These are phyloP conservation scores for Bombus cullumanus DNA, from an alignment of 1,140 invertebrate genomes.

Conservation along the genomic window DNA sequence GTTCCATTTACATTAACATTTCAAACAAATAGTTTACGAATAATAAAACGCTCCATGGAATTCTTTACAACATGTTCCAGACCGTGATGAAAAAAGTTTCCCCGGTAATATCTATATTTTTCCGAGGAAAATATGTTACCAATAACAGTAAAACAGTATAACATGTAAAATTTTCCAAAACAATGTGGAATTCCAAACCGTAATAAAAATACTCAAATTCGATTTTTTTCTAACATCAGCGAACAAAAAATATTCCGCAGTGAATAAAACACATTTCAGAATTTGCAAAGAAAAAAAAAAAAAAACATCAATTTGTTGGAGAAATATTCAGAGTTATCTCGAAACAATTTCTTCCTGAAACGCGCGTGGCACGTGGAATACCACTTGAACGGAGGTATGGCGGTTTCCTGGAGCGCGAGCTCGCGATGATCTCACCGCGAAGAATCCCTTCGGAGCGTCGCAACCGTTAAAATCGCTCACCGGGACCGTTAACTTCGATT, in stretches of 20 bases:
- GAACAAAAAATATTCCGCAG: too few relatives aligned
- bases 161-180: neutral
- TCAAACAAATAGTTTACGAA: neutral
- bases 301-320: too few relatives aligned
- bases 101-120: neutral
- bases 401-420: conserved; percentile 41
- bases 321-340: neutral
- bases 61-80: neutral
- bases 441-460: conserved; percentile 6
- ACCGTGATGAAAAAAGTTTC: neutral
- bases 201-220: neutral
- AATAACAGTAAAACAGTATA: neutral
- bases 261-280: neutral
- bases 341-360: neutral
- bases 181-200: neutral
- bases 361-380: conserved; percentile 64
- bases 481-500: conserved; percentile 41
- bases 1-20: neutral
- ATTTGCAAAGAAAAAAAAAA: neutral
- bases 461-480: conserved; percentile 44
- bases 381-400: conserved; percentile 64
- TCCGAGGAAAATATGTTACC: neutral
- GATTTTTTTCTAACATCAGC: neutral
- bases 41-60: neutral
- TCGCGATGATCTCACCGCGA: conserved; percentile 36